Conservation (phyloP, 2,888 invertebrate genomes). For the Epinotia demarniana region DNA sequence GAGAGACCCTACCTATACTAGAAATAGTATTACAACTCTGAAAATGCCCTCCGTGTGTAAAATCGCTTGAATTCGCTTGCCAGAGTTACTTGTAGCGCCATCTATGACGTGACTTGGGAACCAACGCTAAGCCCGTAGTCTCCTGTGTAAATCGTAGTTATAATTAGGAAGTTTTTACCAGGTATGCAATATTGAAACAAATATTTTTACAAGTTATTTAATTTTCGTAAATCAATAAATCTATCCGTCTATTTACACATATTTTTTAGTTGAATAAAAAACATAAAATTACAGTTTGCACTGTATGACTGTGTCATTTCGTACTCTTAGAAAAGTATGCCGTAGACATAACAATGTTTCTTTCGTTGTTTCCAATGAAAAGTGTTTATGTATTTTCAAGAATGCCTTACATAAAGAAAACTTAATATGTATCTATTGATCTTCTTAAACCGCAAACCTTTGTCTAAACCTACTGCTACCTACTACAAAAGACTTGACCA, state of each 20-base stretch:
- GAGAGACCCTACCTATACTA: not conserved
- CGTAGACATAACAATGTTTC: not conserved
- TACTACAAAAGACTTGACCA: not conserved
- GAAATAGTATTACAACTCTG: not conserved
- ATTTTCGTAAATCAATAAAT: too few species aligned
- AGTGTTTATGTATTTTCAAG: not conserved
- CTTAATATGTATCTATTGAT: not conserved
- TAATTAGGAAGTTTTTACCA: not conserved
- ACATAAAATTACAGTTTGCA: too few species aligned
- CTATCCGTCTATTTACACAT: too few species aligned
- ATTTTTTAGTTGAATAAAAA: not conserved
- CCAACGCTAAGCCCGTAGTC: conserved; percentile 50
- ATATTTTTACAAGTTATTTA: too few species aligned
- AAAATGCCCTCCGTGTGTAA: conserved; percentile 1
- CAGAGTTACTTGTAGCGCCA: conserved; percentile 48
- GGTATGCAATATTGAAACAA: too few species aligned
- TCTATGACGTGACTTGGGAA: conserved; percentile 45
- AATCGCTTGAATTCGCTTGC: conserved; percentile 30
- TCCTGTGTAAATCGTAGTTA: not conserved
- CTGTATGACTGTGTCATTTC: too few species aligned
- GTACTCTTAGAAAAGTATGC: not conserved
- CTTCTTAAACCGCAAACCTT: not conserved
- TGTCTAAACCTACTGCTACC: not conserved
- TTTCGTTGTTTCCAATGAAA: not conserved
- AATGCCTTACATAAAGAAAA: not conserved